phyloP scores from a whole-genome alignment of 2,888 invertebrate genomes.

The Eustalomyia histrio region DNA sequence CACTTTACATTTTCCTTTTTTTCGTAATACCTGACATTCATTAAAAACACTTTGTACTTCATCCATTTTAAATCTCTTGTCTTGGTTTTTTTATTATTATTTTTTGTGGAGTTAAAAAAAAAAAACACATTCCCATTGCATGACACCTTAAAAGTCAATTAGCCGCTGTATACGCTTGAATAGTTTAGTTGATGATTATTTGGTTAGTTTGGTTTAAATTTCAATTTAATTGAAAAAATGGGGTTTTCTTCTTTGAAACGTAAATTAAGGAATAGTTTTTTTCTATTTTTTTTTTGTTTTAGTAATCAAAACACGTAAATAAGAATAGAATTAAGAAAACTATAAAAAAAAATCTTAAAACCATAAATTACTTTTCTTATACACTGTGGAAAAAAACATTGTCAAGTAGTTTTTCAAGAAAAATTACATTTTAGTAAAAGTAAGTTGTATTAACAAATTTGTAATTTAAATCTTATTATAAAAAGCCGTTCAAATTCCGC shows the following conservation, averaged over 20 bases:
- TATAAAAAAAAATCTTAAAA: not conserved
- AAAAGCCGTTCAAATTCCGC: no score
- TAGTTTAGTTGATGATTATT: constrained; percentile 44
- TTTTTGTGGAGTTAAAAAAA: constrained; percentile 1
- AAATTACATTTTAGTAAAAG: no score
- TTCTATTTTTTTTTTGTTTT: not conserved
- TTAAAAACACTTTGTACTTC: constrained; percentile 22
- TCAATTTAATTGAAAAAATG: constrained; percentile 42
- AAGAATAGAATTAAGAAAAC: not conserved
- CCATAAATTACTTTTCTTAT: not conserved
- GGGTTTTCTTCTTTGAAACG: not conserved
- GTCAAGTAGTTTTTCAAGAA: no score
- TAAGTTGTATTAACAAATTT: no score
- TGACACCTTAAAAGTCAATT: constrained; percentile 59
- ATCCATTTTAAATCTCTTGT: constrained; percentile 16
- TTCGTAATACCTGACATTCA: constrained; percentile 13
- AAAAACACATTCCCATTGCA: constrained; percentile 30
- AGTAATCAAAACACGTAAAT: not conserved
- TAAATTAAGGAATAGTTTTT: no score
- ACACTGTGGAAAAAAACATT: no score
- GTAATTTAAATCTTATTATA: no score
- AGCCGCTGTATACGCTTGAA: constrained; percentile 32
- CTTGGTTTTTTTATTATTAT: constrained; percentile 26
- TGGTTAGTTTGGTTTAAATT: constrained; percentile 49
- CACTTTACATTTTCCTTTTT: not conserved